Evolutionary conservation across 2,797 vertebrate species (phyloP).

Genomic region (Gymnothorax javanicus): DNA sequence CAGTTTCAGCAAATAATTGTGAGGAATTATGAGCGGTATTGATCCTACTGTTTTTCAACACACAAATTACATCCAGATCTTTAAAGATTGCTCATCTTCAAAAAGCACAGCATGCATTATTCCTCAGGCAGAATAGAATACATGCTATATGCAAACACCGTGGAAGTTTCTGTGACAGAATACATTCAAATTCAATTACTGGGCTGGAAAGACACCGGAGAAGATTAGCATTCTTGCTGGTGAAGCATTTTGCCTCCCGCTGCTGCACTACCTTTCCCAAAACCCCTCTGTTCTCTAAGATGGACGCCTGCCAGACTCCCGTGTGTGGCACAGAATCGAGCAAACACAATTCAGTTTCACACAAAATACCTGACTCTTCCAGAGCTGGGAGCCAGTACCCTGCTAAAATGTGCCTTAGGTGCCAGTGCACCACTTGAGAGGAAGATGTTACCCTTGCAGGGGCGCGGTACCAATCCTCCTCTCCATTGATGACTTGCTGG

Average conservation of each 20-base stretch:
- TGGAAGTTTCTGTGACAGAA: slow-evolving; percentile 22
- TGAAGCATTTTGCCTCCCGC: not conserved
- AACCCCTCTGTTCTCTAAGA: not conserved
- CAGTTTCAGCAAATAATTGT: slow-evolving; percentile 24
- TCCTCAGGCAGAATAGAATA: slow-evolving; percentile 24
- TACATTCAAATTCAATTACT: slow-evolving; percentile 37
- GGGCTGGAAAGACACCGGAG: slow-evolving; percentile 24
- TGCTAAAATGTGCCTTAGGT: not conserved
- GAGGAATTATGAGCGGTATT: slow-evolving; percentile 11
- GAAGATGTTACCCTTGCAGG: not conserved
- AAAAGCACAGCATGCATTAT: slow-evolving; percentile 9
- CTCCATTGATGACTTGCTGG: not conserved
- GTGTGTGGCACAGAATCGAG: not conserved
- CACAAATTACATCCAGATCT: slow-evolving; percentile 37
- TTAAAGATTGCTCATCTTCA: slow-evolving; percentile 33
- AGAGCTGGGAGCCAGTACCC: not conserved
- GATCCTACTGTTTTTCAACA: slow-evolving; percentile 20
- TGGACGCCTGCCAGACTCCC: slow-evolving; percentile 10
- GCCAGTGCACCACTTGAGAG: not conserved
- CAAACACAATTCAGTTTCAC: not conserved
- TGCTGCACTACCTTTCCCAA: not conserved
- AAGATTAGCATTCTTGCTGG: slow-evolving; percentile 9
- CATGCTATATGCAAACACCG: slow-evolving; percentile 5
- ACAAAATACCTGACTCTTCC: not conserved
- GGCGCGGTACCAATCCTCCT: not conserved